These are phyloP conservation scores for Invenusta paracnida DNA, from an alignment of 2,888 invertebrate species.

Conservation along the genomic window DNA sequence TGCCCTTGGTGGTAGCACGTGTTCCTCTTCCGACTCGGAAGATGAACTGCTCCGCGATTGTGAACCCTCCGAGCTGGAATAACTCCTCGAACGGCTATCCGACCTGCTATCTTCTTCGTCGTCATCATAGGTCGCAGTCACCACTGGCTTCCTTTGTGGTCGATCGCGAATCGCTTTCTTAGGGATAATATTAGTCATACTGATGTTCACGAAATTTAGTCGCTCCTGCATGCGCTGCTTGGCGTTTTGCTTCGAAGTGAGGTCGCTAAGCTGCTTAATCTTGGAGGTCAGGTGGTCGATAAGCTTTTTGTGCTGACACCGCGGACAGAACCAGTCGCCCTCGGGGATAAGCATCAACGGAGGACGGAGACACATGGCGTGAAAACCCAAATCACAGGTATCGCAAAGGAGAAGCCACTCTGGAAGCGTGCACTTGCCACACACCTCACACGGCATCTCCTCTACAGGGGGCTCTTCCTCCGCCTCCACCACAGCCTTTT, in stretches of 20 bases:
- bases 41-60: not conserved
- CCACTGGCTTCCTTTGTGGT: not conserved
- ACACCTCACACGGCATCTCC: constrained; percentile 39
- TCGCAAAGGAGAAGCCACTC: constrained; percentile 44
- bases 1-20: not conserved
- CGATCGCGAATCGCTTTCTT: not conserved
- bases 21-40: not conserved
- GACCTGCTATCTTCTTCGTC: not conserved
- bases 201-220: constrained; percentile 72
- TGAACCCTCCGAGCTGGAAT: not conserved
- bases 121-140: not conserved
- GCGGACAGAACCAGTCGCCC: constrained; percentile 44
- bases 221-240: constrained; percentile 63
- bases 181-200: constrained; percentile 68
- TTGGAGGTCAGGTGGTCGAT: constrained; percentile 20
- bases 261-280: constrained; percentile 33
- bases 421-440: constrained; percentile 38
- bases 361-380: constrained; percentile 43
- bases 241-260: constrained; percentile 26
- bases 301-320: constrained; percentile 41
- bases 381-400: constrained; percentile 39
- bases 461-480: not conserved
- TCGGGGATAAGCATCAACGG: constrained; percentile 42
- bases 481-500: constrained; percentile 26
- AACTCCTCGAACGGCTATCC: not conserved